Conservation (phyloP, 2,797 vertebrate species). For the Pampus argenteus region DNA sequence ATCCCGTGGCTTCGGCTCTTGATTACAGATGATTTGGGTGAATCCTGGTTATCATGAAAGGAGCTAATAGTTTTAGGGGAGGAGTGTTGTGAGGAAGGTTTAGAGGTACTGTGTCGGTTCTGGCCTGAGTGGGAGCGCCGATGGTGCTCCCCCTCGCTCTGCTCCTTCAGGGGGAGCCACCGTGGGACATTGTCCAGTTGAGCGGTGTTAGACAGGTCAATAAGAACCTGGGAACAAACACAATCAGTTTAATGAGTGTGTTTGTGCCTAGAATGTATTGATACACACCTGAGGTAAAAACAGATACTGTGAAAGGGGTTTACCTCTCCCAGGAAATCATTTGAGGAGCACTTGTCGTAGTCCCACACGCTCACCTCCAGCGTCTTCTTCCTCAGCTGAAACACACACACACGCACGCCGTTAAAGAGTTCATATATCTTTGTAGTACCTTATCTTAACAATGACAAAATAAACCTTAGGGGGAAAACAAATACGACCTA, state of each 20-base stretch:
- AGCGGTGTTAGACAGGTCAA: constrained; percentile 92
- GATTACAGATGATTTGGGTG: constrained; percentile 96
- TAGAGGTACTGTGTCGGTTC: constrained; percentile 90
- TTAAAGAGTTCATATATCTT: background rate
- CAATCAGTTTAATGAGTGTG: background rate
- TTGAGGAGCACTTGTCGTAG: constrained; percentile 97
- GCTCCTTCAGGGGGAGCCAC: constrained; percentile 95
- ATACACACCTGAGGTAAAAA: background rate
- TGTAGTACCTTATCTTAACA: background rate
- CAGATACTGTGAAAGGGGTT: constrained; percentile 47
- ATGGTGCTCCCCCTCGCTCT: constrained; percentile 94
- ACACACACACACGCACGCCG: constrained; percentile 61
- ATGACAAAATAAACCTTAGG: background rate
- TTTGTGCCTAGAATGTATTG: background rate
- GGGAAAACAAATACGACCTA: constrained; percentile 5
- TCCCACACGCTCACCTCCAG: constrained; percentile 99
- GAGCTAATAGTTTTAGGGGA: constrained; percentile 90
- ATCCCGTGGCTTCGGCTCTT: constrained; percentile 98
- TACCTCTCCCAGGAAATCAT: constrained; percentile 98
- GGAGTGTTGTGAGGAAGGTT: constrained; percentile 88
- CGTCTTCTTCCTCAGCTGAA: constrained; percentile 97
- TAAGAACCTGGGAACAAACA: constrained; percentile 88
- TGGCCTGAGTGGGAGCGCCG: constrained; percentile 91
- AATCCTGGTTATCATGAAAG: constrained; percentile 86
- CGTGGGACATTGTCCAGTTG: constrained; percentile 94